Evolutionary conservation across 2,113 vertebrate species (phyloP).

Genomic region (Rynchops niger): DNA sequence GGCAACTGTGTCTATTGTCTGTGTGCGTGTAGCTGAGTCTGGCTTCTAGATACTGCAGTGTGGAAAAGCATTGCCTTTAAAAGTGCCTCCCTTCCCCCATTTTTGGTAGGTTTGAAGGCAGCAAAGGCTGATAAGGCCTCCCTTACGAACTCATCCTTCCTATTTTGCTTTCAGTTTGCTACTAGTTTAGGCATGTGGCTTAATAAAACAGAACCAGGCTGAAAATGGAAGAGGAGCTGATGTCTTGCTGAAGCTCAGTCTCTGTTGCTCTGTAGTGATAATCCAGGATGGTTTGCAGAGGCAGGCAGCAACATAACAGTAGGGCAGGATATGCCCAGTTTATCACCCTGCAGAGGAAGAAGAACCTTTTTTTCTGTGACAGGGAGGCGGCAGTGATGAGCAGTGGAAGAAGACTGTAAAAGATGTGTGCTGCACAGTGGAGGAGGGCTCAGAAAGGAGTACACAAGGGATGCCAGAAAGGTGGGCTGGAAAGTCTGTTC

Average conservation of each 20-base stretch:
- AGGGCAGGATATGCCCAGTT: neutral
- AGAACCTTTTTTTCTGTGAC: neutral
- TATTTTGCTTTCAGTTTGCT: neutral
- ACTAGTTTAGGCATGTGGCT: neutral
- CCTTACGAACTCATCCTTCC: neutral
- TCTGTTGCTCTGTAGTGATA: neutral
- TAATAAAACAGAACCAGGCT: neutral
- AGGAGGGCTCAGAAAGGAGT: neutral
- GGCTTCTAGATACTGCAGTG: neutral
- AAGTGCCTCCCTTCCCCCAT: neutral
- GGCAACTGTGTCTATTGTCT: slow-evolving; percentile 27
- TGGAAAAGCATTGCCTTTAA: neutral
- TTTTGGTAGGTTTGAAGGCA: neutral
- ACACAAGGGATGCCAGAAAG: neutral
- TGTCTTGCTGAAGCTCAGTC: neutral
- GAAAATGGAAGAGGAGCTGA: neutral
- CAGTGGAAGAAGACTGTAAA: neutral
- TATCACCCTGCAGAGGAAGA: neutral
- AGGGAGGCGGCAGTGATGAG: neutral
- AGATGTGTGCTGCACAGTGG: neutral
- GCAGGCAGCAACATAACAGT: neutral
- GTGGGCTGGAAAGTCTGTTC: neutral
- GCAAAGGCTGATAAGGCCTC: neutral
- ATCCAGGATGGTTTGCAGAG: neutral
- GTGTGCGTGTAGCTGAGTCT: neutral